phyloP scores from a whole-genome alignment of 53 echinoderm and acorn worm species.

The Holothuria scabra region DNA sequence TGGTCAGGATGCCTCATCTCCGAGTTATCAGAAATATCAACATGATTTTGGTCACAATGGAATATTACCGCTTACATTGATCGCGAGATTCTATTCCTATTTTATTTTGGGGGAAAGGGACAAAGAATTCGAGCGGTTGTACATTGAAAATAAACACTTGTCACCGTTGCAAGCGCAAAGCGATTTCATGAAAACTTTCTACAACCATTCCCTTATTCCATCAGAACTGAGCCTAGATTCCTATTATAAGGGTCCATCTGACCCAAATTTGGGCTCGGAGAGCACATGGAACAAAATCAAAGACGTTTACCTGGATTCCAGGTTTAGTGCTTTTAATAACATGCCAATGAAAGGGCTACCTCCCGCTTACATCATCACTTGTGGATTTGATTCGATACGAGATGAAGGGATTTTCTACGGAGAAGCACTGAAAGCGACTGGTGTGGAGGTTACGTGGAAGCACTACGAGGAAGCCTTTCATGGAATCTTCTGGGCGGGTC shows the following conservation, averaged over 20 bases:
- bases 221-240: background rate
- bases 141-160: constrained; percentile 60
- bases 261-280: constrained; percentile 11
- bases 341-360: background rate
- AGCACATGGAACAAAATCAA: constrained; percentile 20
- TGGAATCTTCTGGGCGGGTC: constrained; percentile 23
- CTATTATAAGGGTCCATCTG: constrained; percentile 26
- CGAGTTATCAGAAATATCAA: constrained; percentile 32
- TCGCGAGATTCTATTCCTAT: constrained; percentile 10
- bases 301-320: constrained; percentile 1
- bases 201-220: constrained; percentile 10
- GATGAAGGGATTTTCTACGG: constrained; percentile 35
- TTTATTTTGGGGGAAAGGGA: constrained; percentile 1
- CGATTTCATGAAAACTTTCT: background rate
- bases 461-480: constrained; percentile 45
- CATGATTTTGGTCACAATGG: constrained; percentile 26
- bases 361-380: constrained; percentile 24
- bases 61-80: background rate
- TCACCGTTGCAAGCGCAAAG: background rate
- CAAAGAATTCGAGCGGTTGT: background rate
- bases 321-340: constrained; percentile 6
- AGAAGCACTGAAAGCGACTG: constrained; percentile 4
- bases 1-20: constrained; percentile 64
- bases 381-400: constrained; percentile 40
- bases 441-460: constrained; percentile 29